Evolutionary conservation across 92 coral and sea anemone genomes (phyloP).

Genomic region (Palythoa grandiflora): DNA sequence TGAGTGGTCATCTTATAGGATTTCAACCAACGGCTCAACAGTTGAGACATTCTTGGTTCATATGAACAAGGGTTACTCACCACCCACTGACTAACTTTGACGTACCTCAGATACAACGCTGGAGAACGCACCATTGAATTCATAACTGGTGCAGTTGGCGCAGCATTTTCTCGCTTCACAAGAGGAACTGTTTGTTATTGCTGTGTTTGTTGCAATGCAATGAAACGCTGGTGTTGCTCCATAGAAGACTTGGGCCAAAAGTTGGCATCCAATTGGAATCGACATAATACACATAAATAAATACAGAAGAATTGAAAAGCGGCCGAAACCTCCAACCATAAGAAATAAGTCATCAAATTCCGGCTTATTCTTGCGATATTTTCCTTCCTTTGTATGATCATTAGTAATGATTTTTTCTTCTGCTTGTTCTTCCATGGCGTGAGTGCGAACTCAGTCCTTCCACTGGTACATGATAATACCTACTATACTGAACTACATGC

Average conservation of each 20-base stretch:
- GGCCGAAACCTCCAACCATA: conserved; percentile 84
- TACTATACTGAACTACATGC: too few species aligned
- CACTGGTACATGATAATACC: neutral
- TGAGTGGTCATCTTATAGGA: neutral
- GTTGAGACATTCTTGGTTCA: neutral
- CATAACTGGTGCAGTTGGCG: conserved; percentile 47
- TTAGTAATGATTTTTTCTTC: neutral
- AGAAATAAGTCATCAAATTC: conserved; percentile 76
- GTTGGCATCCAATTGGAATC: conserved; percentile 80
- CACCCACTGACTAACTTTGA: neutral
- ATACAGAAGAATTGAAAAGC: conserved; percentile 67
- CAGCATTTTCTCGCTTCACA: conserved; percentile 55
- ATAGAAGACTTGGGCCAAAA: conserved; percentile 77
- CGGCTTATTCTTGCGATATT: neutral
- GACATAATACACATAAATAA: conserved; percentile 74
- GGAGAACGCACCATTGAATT: conserved; percentile 54
- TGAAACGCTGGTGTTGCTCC: conserved; percentile 76
- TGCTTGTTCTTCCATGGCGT: conserved; percentile 25
- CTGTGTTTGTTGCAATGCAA: conserved; percentile 33
- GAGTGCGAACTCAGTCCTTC: too few species aligned
- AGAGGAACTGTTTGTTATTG: conserved; percentile 13
- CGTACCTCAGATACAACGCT: conserved; percentile 69
- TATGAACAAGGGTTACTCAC: neutral
- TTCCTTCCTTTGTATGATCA: neutral
- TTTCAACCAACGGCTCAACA: neutral